Percentiles rank a stretch among this genome's conserved stretches.
Conservation (phyloP, 2,888 invertebrate species). For the Dromius quadrimaculatus region DNA sequence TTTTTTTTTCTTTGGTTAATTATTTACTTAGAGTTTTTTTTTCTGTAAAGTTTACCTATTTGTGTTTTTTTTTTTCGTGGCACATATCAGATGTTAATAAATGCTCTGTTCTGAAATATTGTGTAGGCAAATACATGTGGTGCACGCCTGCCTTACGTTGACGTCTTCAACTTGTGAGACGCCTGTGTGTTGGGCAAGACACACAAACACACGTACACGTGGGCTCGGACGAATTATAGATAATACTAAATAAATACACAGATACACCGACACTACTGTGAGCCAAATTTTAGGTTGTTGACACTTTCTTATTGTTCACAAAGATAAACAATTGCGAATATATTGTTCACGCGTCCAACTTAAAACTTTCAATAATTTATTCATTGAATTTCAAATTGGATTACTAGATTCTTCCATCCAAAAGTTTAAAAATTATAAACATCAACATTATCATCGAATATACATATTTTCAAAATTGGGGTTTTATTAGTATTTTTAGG, state of each 20-base stretch:
- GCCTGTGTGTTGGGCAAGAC: slow-evolving; percentile 34
- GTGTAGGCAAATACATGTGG: slow-evolving; percentile 45
- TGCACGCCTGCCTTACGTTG: slow-evolving; percentile 45
- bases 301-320: too few species aligned
- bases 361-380: too few species aligned
- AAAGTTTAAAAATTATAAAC: too few species aligned
- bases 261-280: background rate
- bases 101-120: slow-evolving; percentile 46
- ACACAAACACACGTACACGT: slow-evolving; percentile 25
- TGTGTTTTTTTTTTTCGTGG: slow-evolving; percentile 47
- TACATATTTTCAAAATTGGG: too few species aligned
- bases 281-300: slow-evolving; percentile 29
- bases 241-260: slow-evolving; percentile 12
- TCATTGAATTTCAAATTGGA: too few species aligned
- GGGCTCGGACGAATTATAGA: slow-evolving; percentile 8
- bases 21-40: slow-evolving; percentile 58
- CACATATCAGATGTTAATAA: slow-evolving; percentile 49
- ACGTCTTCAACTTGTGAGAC: slow-evolving; percentile 30
- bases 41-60: slow-evolving; percentile 56
- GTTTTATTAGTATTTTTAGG: too few species aligned
- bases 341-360: too few species aligned
- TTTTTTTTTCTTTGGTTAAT: slow-evolving; percentile 55
- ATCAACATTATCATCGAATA: too few species aligned
- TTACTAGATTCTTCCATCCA: too few species aligned
- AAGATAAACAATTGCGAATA: too few species aligned